Evolutionary conservation across 2,113 vertebrate species (phyloP).

Genomic region (Antennarius striatus): DNA sequence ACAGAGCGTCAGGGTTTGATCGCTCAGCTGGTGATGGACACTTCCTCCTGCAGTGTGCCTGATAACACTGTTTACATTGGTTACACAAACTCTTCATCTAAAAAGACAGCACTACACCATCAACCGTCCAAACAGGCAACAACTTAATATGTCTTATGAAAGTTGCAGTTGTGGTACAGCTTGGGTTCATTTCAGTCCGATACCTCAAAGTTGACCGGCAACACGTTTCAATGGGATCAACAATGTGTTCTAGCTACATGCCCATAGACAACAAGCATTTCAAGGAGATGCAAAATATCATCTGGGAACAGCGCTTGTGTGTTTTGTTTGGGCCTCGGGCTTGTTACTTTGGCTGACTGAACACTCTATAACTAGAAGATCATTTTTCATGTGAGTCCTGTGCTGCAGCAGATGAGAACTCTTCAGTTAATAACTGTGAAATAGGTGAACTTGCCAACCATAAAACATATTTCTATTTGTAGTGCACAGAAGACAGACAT

Average conservation of each 20-base stretch:
- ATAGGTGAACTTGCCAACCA: constrained; percentile 9
- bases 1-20: constrained; percentile 48
- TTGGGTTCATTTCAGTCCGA: constrained; percentile 4
- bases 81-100: constrained; percentile 30
- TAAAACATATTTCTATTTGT: not conserved
- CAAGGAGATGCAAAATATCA: constrained; percentile 12
- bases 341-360: constrained; percentile 28
- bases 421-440: not conserved
- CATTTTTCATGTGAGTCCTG: not conserved
- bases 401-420: constrained; percentile 6
- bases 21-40: constrained; percentile 63
- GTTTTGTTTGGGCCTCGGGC: constrained; percentile 30
- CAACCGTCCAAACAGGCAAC: not conserved
- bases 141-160: not conserved
- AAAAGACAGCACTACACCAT: constrained; percentile 19
- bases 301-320: constrained; percentile 16
- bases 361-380: constrained; percentile 15
- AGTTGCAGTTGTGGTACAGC: not conserved
- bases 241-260: constrained; percentile 6
- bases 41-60: constrained; percentile 68
- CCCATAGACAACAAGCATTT: constrained; percentile 5
- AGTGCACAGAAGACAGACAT: not conserved
- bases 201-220: not conserved
- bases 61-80: constrained; percentile 72
- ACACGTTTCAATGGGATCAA: constrained; percentile 17